phyloP scores from a whole-genome alignment of 2,113 vertebrate genomes.

The Anser brachyrhynchus region DNA sequence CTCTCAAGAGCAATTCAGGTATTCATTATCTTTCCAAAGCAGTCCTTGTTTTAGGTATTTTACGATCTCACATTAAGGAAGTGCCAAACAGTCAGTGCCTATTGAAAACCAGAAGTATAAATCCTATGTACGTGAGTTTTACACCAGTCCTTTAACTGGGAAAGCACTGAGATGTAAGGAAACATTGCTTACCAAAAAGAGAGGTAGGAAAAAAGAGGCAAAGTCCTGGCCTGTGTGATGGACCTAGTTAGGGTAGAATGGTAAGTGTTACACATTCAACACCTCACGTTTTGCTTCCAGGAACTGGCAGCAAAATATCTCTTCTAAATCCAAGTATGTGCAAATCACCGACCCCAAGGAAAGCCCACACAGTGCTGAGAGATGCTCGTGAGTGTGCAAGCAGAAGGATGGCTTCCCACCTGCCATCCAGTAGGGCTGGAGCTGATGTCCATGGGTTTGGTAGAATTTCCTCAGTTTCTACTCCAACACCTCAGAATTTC shows the following conservation, averaged over 20 bases:
- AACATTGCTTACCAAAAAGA: neutral
- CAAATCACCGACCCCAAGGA: neutral
- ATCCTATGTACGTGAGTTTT: neutral
- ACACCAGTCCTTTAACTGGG: neutral
- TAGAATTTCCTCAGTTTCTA: neutral
- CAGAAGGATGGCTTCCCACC: neutral
- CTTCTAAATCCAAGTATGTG: neutral
- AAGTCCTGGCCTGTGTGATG: neutral
- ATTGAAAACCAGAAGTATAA: neutral
- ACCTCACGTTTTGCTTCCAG: neutral
- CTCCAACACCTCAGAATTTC: neutral
- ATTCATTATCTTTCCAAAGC: neutral
- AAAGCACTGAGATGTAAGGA: neutral
- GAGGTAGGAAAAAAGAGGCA: neutral
- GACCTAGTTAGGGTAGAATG: neutral
- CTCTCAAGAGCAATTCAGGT: neutral
- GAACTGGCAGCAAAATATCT: neutral
- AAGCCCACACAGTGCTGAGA: rapidly evolving
- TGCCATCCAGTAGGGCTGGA: rapidly evolving
- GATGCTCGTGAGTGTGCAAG: rapidly evolving
- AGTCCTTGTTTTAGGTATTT: neutral
- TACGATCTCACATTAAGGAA: conserved; percentile 23
- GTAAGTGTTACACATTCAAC: neutral
- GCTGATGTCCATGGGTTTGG: neutral
- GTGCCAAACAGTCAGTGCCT: neutral